Evolutionary conservation across 2,888 invertebrate species (phyloP).

Genomic region (Hirtodrosophila histrioides): DNA sequence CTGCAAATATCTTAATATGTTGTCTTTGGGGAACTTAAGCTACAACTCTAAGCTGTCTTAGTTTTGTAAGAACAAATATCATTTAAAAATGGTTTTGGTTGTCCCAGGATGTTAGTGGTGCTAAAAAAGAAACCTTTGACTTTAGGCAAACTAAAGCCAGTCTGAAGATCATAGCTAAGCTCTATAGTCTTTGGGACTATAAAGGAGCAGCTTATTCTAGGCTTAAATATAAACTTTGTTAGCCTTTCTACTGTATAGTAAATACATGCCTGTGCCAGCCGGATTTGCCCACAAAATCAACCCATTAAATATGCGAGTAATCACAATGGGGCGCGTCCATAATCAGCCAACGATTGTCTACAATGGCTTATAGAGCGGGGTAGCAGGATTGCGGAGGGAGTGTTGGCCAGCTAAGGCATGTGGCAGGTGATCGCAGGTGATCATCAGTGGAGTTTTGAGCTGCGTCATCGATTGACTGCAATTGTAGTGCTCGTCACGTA

Average conservation of each 20-base stretch:
- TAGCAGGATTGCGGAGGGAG: not conserved
- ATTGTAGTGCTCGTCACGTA: slow-evolving; percentile 75
- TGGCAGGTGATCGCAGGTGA: slow-evolving; percentile 52
- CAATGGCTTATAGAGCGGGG: slow-evolving; percentile 3
- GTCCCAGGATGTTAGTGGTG: no score
- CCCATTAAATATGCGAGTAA: slow-evolving; percentile 53
- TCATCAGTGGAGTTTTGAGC: slow-evolving; percentile 40
- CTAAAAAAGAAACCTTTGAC: no score
- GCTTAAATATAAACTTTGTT: not conserved
- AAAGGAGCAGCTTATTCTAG: not conserved
- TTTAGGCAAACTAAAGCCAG: no score
- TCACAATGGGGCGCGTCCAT: slow-evolving; percentile 55
- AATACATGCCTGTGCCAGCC: slow-evolving; percentile 12
- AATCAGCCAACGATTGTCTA: slow-evolving; percentile 52
- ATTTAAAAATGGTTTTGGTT: no score
- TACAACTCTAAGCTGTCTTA: no score
- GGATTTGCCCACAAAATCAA: slow-evolving; percentile 28
- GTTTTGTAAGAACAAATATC: no score
- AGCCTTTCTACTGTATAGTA: not conserved
- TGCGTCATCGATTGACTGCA: slow-evolving; percentile 62
- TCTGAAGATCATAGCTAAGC: no score
- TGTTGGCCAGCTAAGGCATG: slow-evolving; percentile 7
- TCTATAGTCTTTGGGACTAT: not conserved
- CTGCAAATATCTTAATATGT: not conserved
- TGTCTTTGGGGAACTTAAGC: not conserved